Base-by-base conservation (phyloP, 1,140 invertebrate genomes). In the Drosophila baimaii region DNA sequence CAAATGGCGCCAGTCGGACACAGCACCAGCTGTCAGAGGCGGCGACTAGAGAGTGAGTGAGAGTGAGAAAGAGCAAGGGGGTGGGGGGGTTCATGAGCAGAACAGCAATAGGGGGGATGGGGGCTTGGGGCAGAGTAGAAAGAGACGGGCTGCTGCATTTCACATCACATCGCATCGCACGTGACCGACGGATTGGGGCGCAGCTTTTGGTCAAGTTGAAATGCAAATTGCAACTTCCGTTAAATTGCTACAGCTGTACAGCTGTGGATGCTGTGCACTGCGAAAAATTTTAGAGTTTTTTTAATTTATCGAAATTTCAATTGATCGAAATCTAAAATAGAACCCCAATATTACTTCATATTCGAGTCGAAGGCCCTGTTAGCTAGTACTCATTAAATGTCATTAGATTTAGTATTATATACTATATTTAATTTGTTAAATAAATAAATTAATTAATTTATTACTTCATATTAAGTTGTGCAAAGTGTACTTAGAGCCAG, bases 161-260 rank as follows among this genome's bases (percentile, higher is more conserved):
- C 62, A 55, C 63, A 71, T 58, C 68, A 58, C 68, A 71, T 71
- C 51, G 27, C 51, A 57, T 39, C 74, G 75, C 75, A 77, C 75
- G 75, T 77, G 75, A 77, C 75, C 75, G 74, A 51, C 64, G 46
- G 54, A 56, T 63, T 77, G 64, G 64, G 51, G 49, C 52, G 74
- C 57, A 69, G 75, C 75, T 77, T 77, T 77, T 76, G 83, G 79
- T 86, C 82, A 85, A 86, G 82, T 82, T 88, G 83, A 86, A 86
- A 86, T 86, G 82, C 83, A 86, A 86, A 86, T 82, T 88, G 82
- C 75, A 88, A 86, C 82, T 88, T 86, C 79, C 82, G 82, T 86
- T 86, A 86, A 86, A 86, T 86, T 78, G 76, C 74, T 58, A 58
- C 62, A 77, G 72, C 63, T 68, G 74, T 52, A 59, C 58, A 56